Conservation (phyloP, 2,888 invertebrate genomes). For the Drosophila meridiana region DNA sequence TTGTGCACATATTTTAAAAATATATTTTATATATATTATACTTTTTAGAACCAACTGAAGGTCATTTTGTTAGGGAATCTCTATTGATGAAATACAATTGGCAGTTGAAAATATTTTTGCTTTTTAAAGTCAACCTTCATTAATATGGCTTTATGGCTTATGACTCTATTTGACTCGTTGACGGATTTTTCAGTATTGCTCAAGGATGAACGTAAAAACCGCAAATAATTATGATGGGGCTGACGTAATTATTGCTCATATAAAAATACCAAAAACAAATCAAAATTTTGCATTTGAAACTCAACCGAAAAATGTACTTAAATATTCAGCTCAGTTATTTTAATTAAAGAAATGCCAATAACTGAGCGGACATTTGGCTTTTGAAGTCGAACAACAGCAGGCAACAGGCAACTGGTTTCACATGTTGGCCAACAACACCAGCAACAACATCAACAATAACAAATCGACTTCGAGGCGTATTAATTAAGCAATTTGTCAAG, state of each 20-base stretch:
- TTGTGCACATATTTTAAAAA: background rate
- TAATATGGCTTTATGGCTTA: conserved; percentile 5
- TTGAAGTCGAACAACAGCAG: conserved; percentile 33
- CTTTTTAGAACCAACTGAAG: background rate
- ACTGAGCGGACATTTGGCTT: conserved; percentile 38
- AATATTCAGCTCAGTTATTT: conserved; percentile 31
- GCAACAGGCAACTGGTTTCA: conserved; percentile 34
- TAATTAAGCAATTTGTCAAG: conserved; percentile 80
- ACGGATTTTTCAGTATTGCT: background rate
- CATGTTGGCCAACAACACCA: conserved; percentile 39
- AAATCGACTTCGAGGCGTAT: conserved; percentile 68
- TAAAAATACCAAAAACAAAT: conserved; percentile 2
- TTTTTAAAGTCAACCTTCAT: conserved; percentile 20
- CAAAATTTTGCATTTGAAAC: conserved; percentile 8
- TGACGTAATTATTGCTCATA: conserved; percentile 12
- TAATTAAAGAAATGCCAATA: conserved; percentile 62
- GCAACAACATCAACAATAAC: conserved; percentile 60
- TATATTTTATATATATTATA: background rate
- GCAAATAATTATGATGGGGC: conserved; percentile 22
- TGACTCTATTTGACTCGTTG: background rate
- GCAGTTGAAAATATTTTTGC: conserved; percentile 11
- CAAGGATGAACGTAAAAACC: conserved; percentile 26
- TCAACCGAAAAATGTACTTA: conserved; percentile 32
- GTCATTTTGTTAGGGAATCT: background rate
- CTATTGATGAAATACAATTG: conserved; percentile 1